Evolutionary conservation across 2,797 vertebrate genomes (phyloP).

Genomic region (Hippocampus kuda): DNA sequence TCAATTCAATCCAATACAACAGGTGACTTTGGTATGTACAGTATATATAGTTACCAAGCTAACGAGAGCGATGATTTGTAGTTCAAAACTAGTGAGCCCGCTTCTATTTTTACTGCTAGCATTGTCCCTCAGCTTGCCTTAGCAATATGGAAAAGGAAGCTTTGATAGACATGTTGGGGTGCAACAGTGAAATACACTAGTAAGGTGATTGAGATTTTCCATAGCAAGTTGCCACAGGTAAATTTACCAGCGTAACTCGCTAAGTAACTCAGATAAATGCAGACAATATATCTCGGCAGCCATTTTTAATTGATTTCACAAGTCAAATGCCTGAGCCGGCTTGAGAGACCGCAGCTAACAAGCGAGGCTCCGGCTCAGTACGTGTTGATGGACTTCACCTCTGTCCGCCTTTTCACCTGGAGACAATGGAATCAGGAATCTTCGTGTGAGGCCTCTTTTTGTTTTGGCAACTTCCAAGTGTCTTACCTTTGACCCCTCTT

Average conservation of each 20-base stretch:
- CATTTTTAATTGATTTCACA: no score
- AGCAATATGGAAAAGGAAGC: no score
- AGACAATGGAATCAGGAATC: constrained; percentile 21
- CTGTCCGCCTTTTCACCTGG: constrained; percentile 1
- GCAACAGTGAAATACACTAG: no score
- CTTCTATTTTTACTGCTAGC: neutral
- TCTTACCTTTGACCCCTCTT: constrained; percentile 34
- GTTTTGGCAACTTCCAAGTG: constrained; percentile 15
- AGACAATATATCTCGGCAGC: no score
- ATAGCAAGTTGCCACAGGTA: no score
- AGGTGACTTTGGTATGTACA: neutral
- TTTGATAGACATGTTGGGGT: no score
- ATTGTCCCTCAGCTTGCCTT: no score
- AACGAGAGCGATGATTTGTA: neutral
- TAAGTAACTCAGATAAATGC: no score
- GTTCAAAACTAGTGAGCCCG: neutral
- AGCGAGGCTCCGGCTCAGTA: constrained; percentile 10
- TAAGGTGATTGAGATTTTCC: no score
- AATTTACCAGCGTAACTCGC: no score
- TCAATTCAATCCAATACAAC: no score
- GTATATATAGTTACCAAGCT: neutral
- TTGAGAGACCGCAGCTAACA: neutral
- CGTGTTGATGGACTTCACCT: constrained; percentile 13
- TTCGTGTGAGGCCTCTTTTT: constrained; percentile 28
- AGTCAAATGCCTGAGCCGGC: no score